Evolutionary conservation across 2,888 invertebrate genomes (phyloP).

Genomic region (Drosophila anceps): DNA sequence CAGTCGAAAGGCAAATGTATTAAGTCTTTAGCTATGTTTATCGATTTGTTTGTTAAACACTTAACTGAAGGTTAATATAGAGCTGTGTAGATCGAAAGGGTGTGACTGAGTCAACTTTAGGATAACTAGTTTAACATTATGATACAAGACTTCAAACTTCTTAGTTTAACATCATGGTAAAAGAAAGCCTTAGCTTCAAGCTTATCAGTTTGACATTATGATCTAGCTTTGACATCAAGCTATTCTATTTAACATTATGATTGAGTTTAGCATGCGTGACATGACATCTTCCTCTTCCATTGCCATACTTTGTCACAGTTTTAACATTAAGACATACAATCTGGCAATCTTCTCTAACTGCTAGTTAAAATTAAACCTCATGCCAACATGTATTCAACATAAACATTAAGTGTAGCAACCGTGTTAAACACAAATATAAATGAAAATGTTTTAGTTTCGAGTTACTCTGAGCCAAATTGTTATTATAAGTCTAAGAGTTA

Average conservation of each 20-base stretch:
- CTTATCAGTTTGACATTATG: too few relatives aligned
- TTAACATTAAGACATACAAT: not conserved
- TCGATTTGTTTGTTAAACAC: not conserved
- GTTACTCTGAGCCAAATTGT: not conserved
- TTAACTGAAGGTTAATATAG: not conserved
- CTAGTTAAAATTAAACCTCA: not conserved
- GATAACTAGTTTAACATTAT: not conserved
- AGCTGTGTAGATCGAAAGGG: not conserved
- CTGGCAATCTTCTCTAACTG: not conserved
- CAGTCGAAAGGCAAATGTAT: slow-evolving; percentile 25
- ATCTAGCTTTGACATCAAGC: not conserved
- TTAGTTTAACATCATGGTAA: not conserved
- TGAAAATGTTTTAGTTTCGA: not conserved
- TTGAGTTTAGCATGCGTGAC: not conserved
- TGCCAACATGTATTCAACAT: not conserved
- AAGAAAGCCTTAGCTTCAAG: not conserved
- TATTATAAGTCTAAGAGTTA: not conserved
- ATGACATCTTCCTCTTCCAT: not conserved
- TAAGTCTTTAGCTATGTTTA: not conserved
- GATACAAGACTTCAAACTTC: not conserved
- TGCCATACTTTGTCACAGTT: not conserved
- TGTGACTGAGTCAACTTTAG: too few relatives aligned
- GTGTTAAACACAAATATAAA: not conserved
- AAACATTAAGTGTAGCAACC: not conserved
- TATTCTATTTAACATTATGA: too few relatives aligned